Evolutionary conservation across 2,888 invertebrate genomes (phyloP), one percentile per base, ranked within the genome.

Genomic region (Acrobasis suavella): DNA sequence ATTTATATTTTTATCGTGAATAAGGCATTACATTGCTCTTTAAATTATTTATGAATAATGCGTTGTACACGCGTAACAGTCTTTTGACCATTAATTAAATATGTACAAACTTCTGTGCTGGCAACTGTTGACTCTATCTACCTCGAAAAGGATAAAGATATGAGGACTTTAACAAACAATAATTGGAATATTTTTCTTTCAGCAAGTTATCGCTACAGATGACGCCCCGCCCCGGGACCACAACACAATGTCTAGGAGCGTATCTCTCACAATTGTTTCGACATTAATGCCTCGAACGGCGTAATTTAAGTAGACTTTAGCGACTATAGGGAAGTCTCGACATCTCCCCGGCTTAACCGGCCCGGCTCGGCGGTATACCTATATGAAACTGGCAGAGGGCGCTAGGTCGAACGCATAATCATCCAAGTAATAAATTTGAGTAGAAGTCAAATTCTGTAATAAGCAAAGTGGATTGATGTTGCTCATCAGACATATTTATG

Each of bases 261-360:
- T 55, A 60, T 50, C 62, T 63, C 59, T 55, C 32, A 64, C 64
- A 65, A 69, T 66, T 64, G 67, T 69, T 72, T 66, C 65, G 65
- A 71, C 71, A 71, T 50, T 64, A 71, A 64, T 63, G 65, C 63
- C 63, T 61, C 63, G 50, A 63, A 67, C 63, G 63, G 67, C 67
- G 71, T 60, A 69, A 64, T 73, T 72, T 60, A 65, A 63, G 65
- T 64, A 67, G 64, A 58, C 55, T 65, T 62, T 51, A 64, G 50
- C 58, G 46, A 32, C 46, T 64, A 67, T 71, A 68, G 68, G 62
- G 64, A 65, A 64, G 50, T 38, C 75, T 71, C 67, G 67, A 66
- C 65, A 67, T 68, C 66, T 67, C 65, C 69, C 71, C 67, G 62
- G 66, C 66, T 69, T 72, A 70, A 46, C 46, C 14, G 65, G 9